A percentile compares a stretch with the other conserved stretches of the same genome.
These are phyloP conservation scores for Chloroceryle inda DNA, from an alignment of 2,797 vertebrate genomes.

Conservation along the genomic window DNA sequence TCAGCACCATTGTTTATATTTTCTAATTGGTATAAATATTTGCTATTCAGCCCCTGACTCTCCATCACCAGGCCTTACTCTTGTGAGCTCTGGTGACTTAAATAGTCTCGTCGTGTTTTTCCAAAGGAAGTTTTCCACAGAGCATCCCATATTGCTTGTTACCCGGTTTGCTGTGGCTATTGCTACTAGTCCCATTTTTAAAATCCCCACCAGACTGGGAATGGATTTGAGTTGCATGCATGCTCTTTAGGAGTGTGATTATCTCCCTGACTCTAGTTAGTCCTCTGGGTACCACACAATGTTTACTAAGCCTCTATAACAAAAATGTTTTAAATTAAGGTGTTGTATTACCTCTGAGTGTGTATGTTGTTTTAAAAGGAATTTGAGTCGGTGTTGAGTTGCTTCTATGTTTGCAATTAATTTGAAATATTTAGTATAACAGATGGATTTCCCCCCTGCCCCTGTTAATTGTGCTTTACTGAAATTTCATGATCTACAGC, in stretches of 20 bases:
- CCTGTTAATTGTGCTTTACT: neutral
- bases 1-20: neutral
- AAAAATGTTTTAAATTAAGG: neutral
- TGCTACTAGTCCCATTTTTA: neutral
- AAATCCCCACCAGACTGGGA: neutral
- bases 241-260: neutral
- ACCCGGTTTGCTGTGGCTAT: neutral
- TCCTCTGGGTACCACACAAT: neutral
- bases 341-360: neutral
- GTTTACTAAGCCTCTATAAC: neutral
- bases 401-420: neutral
- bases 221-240: neutral
- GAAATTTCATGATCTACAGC: constrained; percentile 76
- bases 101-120: neutral
- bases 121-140: neutral
- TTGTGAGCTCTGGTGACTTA: neutral
- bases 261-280: neutral
- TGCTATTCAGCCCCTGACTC: neutral
- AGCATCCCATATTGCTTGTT: neutral
- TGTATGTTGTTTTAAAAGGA: neutral
- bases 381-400: neutral
- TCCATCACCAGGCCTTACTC: neutral
- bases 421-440: neutral
- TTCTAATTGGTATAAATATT: neutral
- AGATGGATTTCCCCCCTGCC: neutral